Percentiles rank a stretch among this genome's conserved stretches.
Conservation (phyloP, 2,113 vertebrate species). For the Perca fluviatilis region DNA sequence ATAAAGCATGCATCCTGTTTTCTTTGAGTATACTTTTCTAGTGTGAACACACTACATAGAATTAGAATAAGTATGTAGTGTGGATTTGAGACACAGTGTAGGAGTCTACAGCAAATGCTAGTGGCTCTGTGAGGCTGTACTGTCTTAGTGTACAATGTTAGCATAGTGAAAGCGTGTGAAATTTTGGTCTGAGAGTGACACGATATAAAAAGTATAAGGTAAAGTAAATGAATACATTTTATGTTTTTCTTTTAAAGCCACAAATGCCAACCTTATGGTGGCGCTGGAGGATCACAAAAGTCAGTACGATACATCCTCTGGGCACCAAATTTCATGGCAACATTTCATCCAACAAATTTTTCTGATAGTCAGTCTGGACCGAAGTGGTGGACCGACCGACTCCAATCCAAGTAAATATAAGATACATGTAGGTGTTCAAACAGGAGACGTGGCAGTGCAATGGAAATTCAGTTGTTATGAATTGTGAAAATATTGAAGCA, state of each 20-base stretch:
- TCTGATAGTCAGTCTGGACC: too few relatives aligned
- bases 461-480: conserved; percentile 8
- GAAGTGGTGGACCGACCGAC: too few relatives aligned
- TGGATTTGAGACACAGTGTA: background rate
- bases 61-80: background rate
- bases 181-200: too few relatives aligned
- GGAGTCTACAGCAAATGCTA: too few relatives aligned
- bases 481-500: conserved; percentile 3
- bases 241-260: background rate
- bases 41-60: too few relatives aligned
- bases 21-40: background rate
- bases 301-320: background rate
- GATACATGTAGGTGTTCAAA: background rate
- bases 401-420: background rate
- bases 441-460: background rate
- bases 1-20: background rate
- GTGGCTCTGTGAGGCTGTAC: too few relatives aligned
- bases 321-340: background rate
- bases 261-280: background rate
- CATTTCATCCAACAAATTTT: background rate
- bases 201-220: too few relatives aligned
- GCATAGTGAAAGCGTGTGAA: too few relatives aligned
- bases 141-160: background rate
- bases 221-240: background rate
- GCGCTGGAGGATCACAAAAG: background rate